Base-by-base conservation (phyloP, 2,888 invertebrate species). In the Drosophila kokeensis region DNA sequence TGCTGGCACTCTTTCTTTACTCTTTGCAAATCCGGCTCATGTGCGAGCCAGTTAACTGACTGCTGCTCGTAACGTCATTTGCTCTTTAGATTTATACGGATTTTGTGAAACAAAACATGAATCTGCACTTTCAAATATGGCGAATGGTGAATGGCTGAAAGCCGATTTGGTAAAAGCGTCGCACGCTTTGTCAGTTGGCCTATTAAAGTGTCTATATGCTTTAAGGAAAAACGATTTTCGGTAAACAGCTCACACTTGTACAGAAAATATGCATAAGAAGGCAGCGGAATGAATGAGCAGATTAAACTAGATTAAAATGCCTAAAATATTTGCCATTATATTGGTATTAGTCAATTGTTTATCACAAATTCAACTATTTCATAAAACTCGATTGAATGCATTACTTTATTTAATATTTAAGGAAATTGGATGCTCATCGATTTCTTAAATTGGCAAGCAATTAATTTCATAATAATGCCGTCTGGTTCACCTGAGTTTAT, bases 71-170 rank as follows among this genome's bases (percentile, higher is more conserved):
- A 68, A 73, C 77, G 82, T 74, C 81, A 86, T 83, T 81, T 76
- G 79, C 88, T 86, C 89, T 86, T 89, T 88, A 85, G 89, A 82
- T 90, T 90, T 90, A 85, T 83, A 87, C 80, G 89, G 89, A 90
- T 90, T 90, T 88, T 80, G 83, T 77, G 82, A 83, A 89, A 90
- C 83, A 87, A 84, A 92, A 92, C 92, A 92, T 84, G 92, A 87
- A 86, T 92, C 91, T 92, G 92, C 92, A 92, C 92, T 92, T 92
- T 89, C 81, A 85, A 88, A 84, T 69, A 60, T 65, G 64, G 21
- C 7, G 15, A 24, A 54, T 54, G 54, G 27, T 40, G 73, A 69
- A 61, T 80, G 62, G 66, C 52, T 69, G 36, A 90, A 91, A 91
- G 87, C 84, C 85, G 91, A 91, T 91, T 92, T 81, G 64, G 79